Percentiles rank a stretch among this genome's conserved stretches.
phyloP scores from a whole-genome alignment of 2,888 invertebrate species.

The Thecophora atra region DNA sequence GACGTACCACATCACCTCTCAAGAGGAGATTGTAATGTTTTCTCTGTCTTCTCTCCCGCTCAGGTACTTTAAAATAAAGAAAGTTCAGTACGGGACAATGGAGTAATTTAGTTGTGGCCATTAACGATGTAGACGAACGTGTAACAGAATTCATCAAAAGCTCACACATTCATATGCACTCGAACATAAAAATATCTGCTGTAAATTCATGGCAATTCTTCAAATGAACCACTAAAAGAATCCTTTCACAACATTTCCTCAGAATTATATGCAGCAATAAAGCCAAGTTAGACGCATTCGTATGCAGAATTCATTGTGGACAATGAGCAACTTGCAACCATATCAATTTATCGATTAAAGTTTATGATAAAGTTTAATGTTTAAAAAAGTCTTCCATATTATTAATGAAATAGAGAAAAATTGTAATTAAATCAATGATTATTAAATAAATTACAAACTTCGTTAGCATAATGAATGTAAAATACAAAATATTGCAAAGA shows the following conservation, averaged over 20 bases:
- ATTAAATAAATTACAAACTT: conserved; percentile 24
- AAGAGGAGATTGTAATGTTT: neutral
- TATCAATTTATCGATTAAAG: conserved; percentile 27
- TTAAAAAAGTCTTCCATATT: conserved; percentile 62
- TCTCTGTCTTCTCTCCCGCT: conserved; percentile 59
- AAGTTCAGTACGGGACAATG: conserved; percentile 92
- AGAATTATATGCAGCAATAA: neutral
- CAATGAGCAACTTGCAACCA: neutral
- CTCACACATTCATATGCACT: neutral
- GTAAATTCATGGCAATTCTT: too few relatives aligned
- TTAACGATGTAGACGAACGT: too few relatives aligned
- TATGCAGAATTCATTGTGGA: neutral
- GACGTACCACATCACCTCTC: neutral
- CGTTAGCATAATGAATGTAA: conserved; percentile 26
- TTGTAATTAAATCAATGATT: conserved; percentile 41
- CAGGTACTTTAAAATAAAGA: conserved; percentile 88
- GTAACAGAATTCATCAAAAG: neutral
- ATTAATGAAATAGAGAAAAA: conserved; percentile 50
- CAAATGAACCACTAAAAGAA: too few relatives aligned
- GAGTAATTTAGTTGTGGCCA: conserved; percentile 70
- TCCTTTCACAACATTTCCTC: neutral
- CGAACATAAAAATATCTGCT: neutral
- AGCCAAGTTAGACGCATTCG: neutral
- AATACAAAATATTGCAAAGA: conserved; percentile 18
- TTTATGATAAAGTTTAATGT: conserved; percentile 48